Conservation (phyloP, 2,113 vertebrate genomes). For the Macaca mulatta region DNA sequence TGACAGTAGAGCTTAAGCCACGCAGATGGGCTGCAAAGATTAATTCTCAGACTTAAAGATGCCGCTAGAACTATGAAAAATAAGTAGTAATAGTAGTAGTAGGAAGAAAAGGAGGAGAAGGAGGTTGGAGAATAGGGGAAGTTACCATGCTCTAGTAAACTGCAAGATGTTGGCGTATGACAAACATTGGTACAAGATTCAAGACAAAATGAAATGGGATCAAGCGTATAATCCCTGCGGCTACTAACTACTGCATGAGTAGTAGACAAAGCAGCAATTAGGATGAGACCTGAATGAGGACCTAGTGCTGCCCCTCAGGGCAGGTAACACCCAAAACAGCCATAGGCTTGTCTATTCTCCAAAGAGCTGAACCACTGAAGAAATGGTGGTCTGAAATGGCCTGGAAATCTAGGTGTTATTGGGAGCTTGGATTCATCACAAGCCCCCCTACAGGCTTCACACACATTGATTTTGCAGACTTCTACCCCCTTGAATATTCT, state of each 20-base stretch:
- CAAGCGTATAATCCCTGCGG: fast-evolving
- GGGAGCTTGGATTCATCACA: neutral
- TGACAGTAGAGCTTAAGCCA: fast-evolving
- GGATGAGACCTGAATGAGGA: neutral
- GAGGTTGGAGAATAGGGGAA: no score
- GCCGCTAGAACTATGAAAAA: neutral
- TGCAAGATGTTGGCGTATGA: neutral
- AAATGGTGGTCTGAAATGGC: neutral
- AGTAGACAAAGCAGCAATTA: neutral
- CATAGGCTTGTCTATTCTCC: fast-evolving
- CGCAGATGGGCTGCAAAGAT: neutral
- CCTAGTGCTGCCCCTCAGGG: fast-evolving
- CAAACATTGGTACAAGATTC: neutral
- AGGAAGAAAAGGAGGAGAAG: neutral
- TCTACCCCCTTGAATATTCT: fast-evolving
- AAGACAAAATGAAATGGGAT: neutral
- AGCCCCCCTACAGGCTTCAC: neutral
- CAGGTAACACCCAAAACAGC: neutral
- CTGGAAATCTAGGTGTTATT: neutral
- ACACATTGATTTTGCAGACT: neutral
- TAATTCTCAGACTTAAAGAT: no score
- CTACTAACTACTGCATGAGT: neutral
- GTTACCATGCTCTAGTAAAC: neutral
- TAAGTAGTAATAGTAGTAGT: fast-evolving
- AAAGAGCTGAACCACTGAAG: neutral